Evolutionary conservation across 2,888 invertebrate genomes (phyloP).

Genomic region (Mythimna albipuncta): DNA sequence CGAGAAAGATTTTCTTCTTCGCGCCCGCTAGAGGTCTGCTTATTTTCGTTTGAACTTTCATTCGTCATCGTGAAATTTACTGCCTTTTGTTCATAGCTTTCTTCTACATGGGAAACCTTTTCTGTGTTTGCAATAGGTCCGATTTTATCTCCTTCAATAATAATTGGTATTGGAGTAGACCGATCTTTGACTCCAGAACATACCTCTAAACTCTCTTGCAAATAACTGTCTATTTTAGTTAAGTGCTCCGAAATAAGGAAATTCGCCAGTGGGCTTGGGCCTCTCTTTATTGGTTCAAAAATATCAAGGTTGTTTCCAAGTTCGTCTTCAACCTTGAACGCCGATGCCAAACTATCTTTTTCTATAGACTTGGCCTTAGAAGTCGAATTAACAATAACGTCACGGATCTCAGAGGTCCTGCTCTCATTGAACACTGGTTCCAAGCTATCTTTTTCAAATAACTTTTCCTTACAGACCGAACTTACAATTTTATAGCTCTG

Average conservation of each 20-base stretch:
- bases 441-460: constrained; percentile 68
- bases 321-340: constrained; percentile 29
- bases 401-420: constrained; percentile 57
- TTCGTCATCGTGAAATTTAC: constrained; percentile 18
- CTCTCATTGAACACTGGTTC: constrained; percentile 38
- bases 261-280: constrained; percentile 82
- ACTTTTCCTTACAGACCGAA: constrained; percentile 82
- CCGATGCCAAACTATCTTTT: constrained; percentile 55
- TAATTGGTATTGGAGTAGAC: constrained; percentile 58
- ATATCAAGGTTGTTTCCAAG: constrained; percentile 59
- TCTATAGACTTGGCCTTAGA: constrained; percentile 79
- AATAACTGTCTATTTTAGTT: constrained; percentile 84
- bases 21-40: constrained; percentile 39
- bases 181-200: constrained; percentile 72
- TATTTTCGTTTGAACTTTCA: constrained; percentile 28
- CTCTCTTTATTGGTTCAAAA: constrained; percentile 68
- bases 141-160: constrained; percentile 63
- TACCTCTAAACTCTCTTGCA: constrained; percentile 85
- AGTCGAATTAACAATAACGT: constrained; percentile 74
- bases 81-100: constrained; percentile 58
- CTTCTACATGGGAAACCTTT: constrained; percentile 28
- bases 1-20: constrained; percentile 51
- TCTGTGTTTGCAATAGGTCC: constrained; percentile 38
- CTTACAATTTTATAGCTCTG: constrained; percentile 88
- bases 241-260: constrained; percentile 82